These are phyloP conservation scores for Pantelozetes paolii DNA, from an alignment of 2,888 invertebrate genomes.

Conservation along the genomic window DNA sequence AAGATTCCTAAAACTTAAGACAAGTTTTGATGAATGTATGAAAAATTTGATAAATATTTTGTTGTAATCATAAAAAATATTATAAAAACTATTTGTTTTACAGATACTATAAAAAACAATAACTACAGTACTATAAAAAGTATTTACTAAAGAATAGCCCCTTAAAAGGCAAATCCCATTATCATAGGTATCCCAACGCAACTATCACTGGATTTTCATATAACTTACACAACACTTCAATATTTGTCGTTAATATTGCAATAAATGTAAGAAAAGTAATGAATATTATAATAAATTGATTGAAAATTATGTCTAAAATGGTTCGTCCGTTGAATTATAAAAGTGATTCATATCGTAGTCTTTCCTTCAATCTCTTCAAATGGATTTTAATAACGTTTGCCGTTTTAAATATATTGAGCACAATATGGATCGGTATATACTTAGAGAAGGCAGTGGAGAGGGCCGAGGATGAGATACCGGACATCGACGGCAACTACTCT, in stretches of 20 bases:
- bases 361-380: slow-evolving; percentile 11
- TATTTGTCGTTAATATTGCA: too few relatives aligned
- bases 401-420: slow-evolving; percentile 7
- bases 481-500: neutral
- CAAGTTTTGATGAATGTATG: too few relatives aligned
- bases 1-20: too few relatives aligned
- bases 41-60: too few relatives aligned
- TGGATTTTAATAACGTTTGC: slow-evolving; percentile 26
- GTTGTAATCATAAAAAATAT: too few relatives aligned
- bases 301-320: neutral
- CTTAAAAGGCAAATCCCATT: neutral
- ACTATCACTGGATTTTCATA: neutral
- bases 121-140: too few relatives aligned
- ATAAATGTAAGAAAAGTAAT: too few relatives aligned
- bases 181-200: neutral
- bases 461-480: neutral
- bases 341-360: slow-evolving; percentile 1
- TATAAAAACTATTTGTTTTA: too few relatives aligned
- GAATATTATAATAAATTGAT: too few relatives aligned
- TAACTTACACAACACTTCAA: too few relatives aligned
- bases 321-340: neutral
- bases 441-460: neutral
- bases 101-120: too few relatives aligned
- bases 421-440: slow-evolving; percentile 28
- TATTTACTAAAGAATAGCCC: too few relatives aligned